Evolutionary conservation across 2,113 vertebrate species (phyloP).

Genomic region (Phalacrocorax carbo): DNA sequence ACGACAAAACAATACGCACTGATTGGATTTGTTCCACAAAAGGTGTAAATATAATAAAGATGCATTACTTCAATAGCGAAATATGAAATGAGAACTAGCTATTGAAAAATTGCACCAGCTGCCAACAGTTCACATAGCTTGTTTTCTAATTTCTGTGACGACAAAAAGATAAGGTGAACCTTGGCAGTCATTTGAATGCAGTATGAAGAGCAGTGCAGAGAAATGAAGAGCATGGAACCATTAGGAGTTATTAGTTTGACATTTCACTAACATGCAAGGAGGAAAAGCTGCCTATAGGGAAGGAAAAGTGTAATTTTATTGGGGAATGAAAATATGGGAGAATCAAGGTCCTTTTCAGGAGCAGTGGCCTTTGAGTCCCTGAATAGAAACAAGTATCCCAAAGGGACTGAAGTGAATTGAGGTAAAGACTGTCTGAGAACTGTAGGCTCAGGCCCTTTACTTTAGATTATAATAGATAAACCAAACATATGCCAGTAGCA

Average conservation of each 20-base stretch:
- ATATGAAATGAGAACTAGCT: neutral
- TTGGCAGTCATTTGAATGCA: neutral
- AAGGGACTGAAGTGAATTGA: neutral
- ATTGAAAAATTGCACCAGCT: neutral
- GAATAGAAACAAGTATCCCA: neutral
- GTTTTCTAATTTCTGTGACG: neutral
- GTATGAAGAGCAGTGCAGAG: neutral
- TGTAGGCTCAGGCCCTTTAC: neutral
- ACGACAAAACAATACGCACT: neutral
- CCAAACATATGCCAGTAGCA: neutral
- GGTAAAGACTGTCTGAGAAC: neutral
- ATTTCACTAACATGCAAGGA: neutral
- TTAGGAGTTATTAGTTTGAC: neutral
- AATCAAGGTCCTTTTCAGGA: neutral
- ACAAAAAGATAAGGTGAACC: neutral
- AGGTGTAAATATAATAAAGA: neutral
- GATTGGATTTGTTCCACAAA: neutral
- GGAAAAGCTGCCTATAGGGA: neutral
- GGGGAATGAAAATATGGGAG: neutral
- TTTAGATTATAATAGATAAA: neutral
- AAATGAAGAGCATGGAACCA: neutral
- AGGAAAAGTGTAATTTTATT: neutral
- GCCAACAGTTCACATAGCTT: neutral
- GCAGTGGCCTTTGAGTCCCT: neutral
- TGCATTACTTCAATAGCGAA: neutral